Conservation (phyloP, 2,888 invertebrate genomes). For the Atethmia centrago region DNA sequence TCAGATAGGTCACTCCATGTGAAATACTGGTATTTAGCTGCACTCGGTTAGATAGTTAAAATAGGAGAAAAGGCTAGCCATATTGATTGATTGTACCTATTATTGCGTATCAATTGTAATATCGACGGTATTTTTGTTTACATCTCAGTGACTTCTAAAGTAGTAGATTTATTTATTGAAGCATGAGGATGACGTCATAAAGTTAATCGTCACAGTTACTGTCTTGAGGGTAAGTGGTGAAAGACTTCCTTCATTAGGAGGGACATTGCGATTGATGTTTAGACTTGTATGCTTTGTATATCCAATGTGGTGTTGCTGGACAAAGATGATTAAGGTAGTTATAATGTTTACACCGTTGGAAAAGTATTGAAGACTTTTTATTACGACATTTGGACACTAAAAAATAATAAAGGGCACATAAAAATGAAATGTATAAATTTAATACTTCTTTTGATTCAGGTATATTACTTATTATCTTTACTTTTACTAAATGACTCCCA, state of each 20-base stretch:
- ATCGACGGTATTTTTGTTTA: conserved; percentile 29
- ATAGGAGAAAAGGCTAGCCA: too few species aligned
- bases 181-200: conserved; percentile 34
- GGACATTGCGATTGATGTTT: conserved; percentile 17
- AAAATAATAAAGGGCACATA: not conserved
- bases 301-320: not conserved
- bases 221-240: conserved; percentile 23
- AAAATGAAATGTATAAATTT: not conserved
- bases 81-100: too few species aligned
- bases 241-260: conserved; percentile 20
- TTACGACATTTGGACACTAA: not conserved
- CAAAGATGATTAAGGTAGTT: not conserved
- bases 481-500: conserved; percentile 13
- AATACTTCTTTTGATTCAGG: conserved; percentile 12
- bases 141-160: conserved; percentile 10
- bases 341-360: too few species aligned
- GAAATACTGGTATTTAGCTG: too few species aligned
- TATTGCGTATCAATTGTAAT: conserved; percentile 57
- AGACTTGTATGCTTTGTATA: not conserved
- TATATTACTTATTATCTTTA: not conserved
- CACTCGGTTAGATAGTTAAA: too few species aligned
- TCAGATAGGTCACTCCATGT: too few species aligned
- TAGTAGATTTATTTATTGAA: conserved; percentile 27
- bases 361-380: not conserved
- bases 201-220: conserved; percentile 31